Conservation (phyloP, 1,140 invertebrate species). For the Psix sp. region DNA sequence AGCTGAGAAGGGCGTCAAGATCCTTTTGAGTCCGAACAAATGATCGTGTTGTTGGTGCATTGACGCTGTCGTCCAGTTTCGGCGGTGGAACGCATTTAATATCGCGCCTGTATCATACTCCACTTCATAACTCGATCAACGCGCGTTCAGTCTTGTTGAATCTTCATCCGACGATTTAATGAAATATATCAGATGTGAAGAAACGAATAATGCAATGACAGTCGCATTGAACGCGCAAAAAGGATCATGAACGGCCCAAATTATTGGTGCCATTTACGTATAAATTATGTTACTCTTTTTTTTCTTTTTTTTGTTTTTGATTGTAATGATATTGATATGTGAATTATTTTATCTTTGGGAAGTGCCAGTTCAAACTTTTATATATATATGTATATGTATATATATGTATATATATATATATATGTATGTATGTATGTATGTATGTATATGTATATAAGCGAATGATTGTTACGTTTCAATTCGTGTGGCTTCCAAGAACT, state of each 20-base stretch:
- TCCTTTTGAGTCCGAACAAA: conserved; percentile 33
- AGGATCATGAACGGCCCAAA: too few relatives aligned
- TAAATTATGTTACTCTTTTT: not conserved
- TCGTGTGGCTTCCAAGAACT: conserved; percentile 35
- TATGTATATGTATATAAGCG: conserved; percentile 2
- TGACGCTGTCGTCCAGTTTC: conserved; percentile 8
- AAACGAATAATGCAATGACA: too few relatives aligned
- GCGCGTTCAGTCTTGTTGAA: too few relatives aligned
- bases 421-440: too few relatives aligned
- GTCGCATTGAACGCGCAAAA: not conserved
- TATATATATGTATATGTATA: too few relatives aligned
- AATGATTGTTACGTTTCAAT: conserved; percentile 29
- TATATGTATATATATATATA: too few relatives aligned
- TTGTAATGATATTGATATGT: conserved; percentile 6
- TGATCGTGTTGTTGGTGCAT: conserved; percentile 20
- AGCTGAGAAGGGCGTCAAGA: conserved; percentile 37
- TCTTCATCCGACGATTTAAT: too few relatives aligned
- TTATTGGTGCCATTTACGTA: conserved; percentile 12
- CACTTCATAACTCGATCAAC: too few relatives aligned
- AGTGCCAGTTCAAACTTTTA: conserved; percentile 21
- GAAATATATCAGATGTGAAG: too few relatives aligned
- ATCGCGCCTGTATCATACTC: too few relatives aligned
- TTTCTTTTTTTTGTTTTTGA: conserved; percentile 12
- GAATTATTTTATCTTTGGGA: conserved; percentile 5
- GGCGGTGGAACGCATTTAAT: too few relatives aligned